Conservation (phyloP, 2,113 vertebrate genomes). For the Pogona vitticeps region DNA sequence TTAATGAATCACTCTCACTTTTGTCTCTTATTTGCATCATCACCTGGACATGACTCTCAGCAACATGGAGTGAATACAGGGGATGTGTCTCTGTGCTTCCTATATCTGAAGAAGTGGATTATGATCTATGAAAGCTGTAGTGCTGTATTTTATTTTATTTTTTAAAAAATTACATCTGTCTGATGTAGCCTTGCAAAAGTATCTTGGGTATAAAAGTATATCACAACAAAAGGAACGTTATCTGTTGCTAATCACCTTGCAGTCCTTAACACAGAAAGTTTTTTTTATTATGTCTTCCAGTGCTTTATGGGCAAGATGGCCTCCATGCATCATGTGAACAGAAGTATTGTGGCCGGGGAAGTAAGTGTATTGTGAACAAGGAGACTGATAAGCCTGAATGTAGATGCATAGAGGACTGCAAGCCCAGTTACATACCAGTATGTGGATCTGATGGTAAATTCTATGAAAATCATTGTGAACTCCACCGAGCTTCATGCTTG, state of each 20-base stretch:
- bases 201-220: not conserved
- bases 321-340: conserved; percentile 72
- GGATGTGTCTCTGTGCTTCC: too few relatives aligned
- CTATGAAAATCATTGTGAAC: conserved; percentile 94
- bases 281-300: conserved; percentile 64
- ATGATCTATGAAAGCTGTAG: too few relatives aligned
- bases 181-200: rapidly evolving
- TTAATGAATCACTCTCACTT: too few relatives aligned
- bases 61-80: too few relatives aligned
- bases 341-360: conserved; percentile 84
- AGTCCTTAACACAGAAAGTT: rapidly evolving
- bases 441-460: conserved; percentile 93
- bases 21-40: too few relatives aligned
- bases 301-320: conserved; percentile 58
- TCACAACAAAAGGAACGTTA: rapidly evolving
- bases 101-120: too few relatives aligned
- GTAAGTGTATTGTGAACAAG: conserved; percentile 80
- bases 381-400: conserved; percentile 82
- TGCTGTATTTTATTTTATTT: too few relatives aligned
- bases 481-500: conserved; percentile 89
- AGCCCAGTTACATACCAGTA: conserved; percentile 86
- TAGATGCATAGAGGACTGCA: conserved; percentile 84
- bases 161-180: too few relatives aligned
- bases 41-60: too few relatives aligned
- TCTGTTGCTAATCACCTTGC: rapidly evolving